Percentiles rank a stretch among this genome's conserved stretches.
Evolutionary conservation across 2,797 vertebrate species (phyloP).

Genomic region (Catostomus latipinnis): DNA sequence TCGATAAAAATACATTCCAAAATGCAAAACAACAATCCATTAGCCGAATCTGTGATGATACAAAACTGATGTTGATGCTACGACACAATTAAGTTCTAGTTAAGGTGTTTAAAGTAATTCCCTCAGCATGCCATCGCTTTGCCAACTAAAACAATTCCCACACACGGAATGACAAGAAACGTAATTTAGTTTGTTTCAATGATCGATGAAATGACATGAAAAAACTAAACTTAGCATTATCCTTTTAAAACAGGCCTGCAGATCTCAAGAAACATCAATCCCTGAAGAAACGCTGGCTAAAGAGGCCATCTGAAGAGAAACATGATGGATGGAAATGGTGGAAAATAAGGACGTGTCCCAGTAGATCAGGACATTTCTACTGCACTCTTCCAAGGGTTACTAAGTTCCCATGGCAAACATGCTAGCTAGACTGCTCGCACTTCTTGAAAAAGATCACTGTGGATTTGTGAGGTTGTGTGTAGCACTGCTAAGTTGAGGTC

Average conservation of each 20-base stretch:
- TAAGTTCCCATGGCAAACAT: constrained; percentile 24
- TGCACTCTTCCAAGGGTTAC: constrained; percentile 23
- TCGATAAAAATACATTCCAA: neutral
- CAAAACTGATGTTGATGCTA: neutral
- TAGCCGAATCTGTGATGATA: neutral
- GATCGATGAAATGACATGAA: neutral
- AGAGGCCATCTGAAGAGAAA: constrained; percentile 13
- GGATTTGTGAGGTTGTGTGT: neutral
- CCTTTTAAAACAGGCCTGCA: neutral
- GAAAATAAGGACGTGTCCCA: constrained; percentile 32
- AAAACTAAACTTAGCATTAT: neutral
- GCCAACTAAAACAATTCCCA: neutral
- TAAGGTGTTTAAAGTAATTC: neutral
- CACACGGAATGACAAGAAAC: neutral
- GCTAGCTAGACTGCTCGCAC: neutral
- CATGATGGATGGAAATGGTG: constrained; percentile 4
- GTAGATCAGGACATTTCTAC: constrained; percentile 14
- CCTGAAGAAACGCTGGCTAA: neutral
- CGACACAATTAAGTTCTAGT: too few species aligned
- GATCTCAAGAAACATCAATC: neutral
- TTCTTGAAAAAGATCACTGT: constrained; percentile 4
- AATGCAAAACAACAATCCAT: constrained; percentile 3
- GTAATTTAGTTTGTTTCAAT: neutral
- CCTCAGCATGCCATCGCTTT: neutral
- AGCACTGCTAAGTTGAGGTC: neutral